Evolutionary conservation across 1,140 invertebrate species (phyloP).

Genomic region (Arion vulgaris): DNA sequence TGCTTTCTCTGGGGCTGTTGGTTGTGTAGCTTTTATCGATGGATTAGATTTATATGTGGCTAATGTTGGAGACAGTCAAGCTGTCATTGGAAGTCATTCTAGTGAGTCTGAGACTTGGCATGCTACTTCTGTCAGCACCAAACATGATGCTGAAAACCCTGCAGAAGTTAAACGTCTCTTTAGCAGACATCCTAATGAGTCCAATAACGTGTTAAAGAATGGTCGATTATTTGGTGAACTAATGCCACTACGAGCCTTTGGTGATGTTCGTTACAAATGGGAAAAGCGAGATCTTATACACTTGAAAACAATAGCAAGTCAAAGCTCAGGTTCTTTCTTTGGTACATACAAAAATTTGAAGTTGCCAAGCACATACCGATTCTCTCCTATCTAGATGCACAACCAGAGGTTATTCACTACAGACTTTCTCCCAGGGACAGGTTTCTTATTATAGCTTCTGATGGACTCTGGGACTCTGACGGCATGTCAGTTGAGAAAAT

Average conservation of each 20-base stretch:
- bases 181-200: conserved; percentile 87
- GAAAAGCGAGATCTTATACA: conserved; percentile 81
- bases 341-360: conserved; percentile 54
- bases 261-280: conserved; percentile 98
- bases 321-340: conserved; percentile 37
- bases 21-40: conserved; percentile 86
- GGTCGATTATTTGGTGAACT: conserved; percentile 93
- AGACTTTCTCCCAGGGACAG: conserved; percentile 88
- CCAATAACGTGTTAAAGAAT: conserved; percentile 87
- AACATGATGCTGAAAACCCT: conserved; percentile 93
- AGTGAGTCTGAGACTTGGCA: conserved; percentile 76
- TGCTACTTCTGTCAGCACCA: conserved; percentile 80
- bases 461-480: conserved; percentile 92
- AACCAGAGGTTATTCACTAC: conserved; percentile 84
- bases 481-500: conserved; percentile 83
- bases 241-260: conserved; percentile 93
- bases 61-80: conserved; percentile 91
- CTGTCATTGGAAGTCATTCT: conserved; percentile 84
- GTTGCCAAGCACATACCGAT: conserved; percentile 84
- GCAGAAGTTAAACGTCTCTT: conserved; percentile 82
- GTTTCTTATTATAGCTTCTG: conserved; percentile 96
- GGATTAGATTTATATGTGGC: conserved; percentile 90
- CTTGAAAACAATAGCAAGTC: conserved; percentile 48
- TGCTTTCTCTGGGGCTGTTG: conserved; percentile 89
- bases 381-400: conserved; percentile 96